These are phyloP conservation scores for Martes martes DNA, from an alignment of 2,113 vertebrate genomes.

Conservation along the genomic window DNA sequence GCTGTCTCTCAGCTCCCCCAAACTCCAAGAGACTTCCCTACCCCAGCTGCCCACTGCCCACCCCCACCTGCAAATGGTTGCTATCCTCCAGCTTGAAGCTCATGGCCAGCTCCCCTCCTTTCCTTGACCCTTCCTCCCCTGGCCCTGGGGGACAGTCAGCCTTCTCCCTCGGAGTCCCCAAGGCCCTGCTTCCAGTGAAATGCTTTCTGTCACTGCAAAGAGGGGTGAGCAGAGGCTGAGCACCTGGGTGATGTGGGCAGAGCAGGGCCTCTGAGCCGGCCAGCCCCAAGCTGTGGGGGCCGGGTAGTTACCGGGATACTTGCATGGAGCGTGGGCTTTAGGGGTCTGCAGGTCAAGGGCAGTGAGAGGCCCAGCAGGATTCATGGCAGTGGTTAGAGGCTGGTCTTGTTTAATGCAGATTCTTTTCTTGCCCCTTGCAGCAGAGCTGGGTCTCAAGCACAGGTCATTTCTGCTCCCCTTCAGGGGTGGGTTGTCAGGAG, in stretches of 20 bases:
- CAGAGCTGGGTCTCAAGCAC: neutral
- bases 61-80: neutral
- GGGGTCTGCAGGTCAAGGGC: neutral
- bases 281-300: neutral
- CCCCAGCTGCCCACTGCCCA: neutral
- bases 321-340: neutral
- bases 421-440: neutral
- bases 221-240: neutral
- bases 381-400: neutral
- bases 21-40: neutral
- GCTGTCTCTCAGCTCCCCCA: neutral
- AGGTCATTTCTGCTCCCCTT: neutral
- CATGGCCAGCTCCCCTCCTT: neutral
- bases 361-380: neutral
- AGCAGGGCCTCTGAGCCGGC: neutral
- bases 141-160: neutral
- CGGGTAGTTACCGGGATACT: neutral
- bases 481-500: neutral
- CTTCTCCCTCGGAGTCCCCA: neutral
- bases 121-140: neutral
- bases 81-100: neutral
- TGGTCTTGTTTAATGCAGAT: neutral
- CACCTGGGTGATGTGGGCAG: neutral
- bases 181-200: neutral
- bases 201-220: neutral